Evolutionary conservation across 2,888 invertebrate genomes (phyloP).

Genomic region (Copidosoma aretas): DNA sequence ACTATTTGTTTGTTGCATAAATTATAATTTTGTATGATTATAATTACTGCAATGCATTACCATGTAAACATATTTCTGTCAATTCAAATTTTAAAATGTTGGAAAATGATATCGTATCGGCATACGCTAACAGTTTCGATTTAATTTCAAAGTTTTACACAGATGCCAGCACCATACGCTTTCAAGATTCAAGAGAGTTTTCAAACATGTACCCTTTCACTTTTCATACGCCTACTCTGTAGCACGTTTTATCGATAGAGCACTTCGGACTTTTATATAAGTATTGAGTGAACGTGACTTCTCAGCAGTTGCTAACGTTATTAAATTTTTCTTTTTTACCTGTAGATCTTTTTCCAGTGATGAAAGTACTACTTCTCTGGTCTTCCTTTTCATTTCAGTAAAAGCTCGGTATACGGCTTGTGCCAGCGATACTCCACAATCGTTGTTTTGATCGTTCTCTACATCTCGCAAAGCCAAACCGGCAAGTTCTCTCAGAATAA

Average conservation of each 20-base stretch:
- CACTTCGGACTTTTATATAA: background rate
- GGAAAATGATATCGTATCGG: background rate
- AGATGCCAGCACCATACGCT: slow-evolving; percentile 22
- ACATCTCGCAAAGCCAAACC: slow-evolving; percentile 71
- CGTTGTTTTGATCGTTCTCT: slow-evolving; percentile 65
- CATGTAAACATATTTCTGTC: background rate
- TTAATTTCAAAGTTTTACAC: background rate
- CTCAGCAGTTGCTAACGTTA: slow-evolving; percentile 1
- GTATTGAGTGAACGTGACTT: slow-evolving; percentile 16
- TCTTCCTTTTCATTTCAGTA: slow-evolving; percentile 59
- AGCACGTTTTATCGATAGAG: slow-evolving; percentile 23
- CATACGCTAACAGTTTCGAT: no score
- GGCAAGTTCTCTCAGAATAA: slow-evolving; percentile 73
- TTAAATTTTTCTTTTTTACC: slow-evolving; percentile 44
- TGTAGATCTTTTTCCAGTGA: slow-evolving; percentile 62
- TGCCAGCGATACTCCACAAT: slow-evolving; percentile 53
- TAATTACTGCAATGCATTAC: no score
- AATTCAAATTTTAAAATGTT: background rate
- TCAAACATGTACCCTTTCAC: slow-evolving; percentile 9
- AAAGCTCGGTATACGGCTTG: slow-evolving; percentile 55
- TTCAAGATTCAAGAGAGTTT: background rate
- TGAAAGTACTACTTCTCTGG: slow-evolving; percentile 60
- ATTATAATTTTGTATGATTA: no score
- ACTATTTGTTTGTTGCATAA: no score
- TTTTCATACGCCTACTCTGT: background rate